Evolutionary conservation across 2,888 invertebrate genomes (phyloP).

Genomic region (Eudemis profundana): DNA sequence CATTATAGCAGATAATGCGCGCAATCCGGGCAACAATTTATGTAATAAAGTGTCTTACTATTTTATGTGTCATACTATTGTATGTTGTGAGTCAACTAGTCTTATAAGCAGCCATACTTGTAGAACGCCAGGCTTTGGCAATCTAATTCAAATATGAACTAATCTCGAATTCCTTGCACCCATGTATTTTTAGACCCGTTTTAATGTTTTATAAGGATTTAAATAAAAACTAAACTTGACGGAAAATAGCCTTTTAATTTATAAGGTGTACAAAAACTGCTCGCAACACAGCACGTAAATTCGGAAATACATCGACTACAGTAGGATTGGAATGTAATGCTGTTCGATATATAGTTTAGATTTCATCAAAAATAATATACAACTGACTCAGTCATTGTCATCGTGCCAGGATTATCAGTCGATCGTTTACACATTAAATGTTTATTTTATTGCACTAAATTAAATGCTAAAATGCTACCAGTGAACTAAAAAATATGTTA

Average conservation of each 20-base stretch:
- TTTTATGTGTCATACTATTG: conserved; percentile 24
- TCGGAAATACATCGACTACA: conserved; percentile 40
- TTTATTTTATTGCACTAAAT: conserved; percentile 1
- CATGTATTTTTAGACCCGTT: conserved; percentile 68
- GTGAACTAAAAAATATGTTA: neutral
- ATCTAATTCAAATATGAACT: conserved; percentile 51
- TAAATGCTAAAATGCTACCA: neutral
- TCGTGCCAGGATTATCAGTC: conserved; percentile 13
- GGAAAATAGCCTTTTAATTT: conserved; percentile 71
- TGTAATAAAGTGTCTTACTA: conserved; percentile 13
- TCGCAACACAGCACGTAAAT: conserved; percentile 40
- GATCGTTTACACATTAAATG: neutral
- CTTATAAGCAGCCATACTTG: conserved; percentile 19
- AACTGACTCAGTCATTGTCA: conserved; percentile 28
- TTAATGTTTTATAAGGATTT: conserved; percentile 58
- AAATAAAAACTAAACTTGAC: conserved; percentile 58
- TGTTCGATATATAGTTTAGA: conserved; percentile 36
- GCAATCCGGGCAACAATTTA: conserved; percentile 1
- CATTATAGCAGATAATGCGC: neutral
- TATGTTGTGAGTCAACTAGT: conserved; percentile 36
- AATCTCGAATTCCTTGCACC: conserved; percentile 65
- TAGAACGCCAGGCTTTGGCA: neutral
- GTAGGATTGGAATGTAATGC: conserved; percentile 37
- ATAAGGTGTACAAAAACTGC: conserved; percentile 59
- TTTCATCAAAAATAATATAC: conserved; percentile 36